These are phyloP conservation scores for Raja brachyura DNA, from an alignment of 2,113 vertebrate genomes.

Conservation along the genomic window DNA sequence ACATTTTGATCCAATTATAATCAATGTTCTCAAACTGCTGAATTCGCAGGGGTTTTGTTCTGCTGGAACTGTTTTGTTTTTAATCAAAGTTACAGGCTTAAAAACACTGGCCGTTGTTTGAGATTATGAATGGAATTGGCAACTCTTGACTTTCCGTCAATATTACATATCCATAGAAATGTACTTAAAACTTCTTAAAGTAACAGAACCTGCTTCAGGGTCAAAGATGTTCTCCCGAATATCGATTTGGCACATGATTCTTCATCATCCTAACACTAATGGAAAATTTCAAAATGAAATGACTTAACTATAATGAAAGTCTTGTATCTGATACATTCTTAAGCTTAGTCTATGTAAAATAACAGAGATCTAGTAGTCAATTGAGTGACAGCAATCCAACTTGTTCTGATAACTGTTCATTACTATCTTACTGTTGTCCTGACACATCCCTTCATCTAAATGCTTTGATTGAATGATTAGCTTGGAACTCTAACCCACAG, in stretches of 20 bases:
- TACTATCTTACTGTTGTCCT: background rate
- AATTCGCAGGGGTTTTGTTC: background rate
- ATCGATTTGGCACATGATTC: background rate
- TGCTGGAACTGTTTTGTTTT: background rate
- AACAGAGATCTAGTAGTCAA: background rate
- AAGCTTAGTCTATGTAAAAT: slow-evolving; percentile 41
- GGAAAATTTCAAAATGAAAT: background rate
- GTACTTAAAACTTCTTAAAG: background rate
- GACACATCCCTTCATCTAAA: background rate
- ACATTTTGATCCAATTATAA: slow-evolving; percentile 14
- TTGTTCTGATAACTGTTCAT: background rate
- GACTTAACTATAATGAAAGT: background rate
- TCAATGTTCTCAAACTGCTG: background rate
- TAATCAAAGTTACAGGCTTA: background rate
- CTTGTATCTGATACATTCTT: background rate
- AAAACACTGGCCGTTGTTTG: background rate
- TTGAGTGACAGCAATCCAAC: background rate
- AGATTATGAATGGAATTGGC: background rate
- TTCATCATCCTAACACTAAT: background rate
- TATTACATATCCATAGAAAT: background rate
- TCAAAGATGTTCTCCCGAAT: background rate
- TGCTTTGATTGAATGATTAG: background rate
- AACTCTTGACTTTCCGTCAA: background rate
- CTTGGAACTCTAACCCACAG: background rate
- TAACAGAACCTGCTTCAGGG: background rate